Evolutionary conservation across 35 echinoderm and acorn worm species (phyloP).

Genomic region (Ophiothrix spiculata): DNA sequence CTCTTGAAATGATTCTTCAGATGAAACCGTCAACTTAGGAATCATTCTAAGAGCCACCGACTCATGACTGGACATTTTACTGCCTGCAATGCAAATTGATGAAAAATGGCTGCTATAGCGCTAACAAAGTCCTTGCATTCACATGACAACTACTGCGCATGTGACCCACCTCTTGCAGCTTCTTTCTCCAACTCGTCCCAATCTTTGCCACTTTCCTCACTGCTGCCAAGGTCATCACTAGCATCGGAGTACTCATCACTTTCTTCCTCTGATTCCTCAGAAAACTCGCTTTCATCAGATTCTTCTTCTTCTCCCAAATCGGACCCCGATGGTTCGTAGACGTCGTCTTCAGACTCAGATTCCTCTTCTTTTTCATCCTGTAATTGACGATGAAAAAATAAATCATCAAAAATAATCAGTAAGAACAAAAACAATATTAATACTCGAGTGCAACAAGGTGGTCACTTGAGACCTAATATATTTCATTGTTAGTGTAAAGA

Average conservation of each 20-base stretch:
- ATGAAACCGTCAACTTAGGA: too few relatives aligned
- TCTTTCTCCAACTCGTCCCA: conserved; percentile 96
- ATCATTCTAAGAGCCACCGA: too few relatives aligned
- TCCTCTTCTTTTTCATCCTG: conserved; percentile 63
- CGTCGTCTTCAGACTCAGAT: conserved; percentile 71
- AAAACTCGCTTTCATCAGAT: conserved; percentile 57
- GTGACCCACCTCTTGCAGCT: conserved; percentile 80
- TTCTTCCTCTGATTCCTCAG: conserved; percentile 72
- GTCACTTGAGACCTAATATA: too few relatives aligned
- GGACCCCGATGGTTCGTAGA: conserved; percentile 69
- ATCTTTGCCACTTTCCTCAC: conserved; percentile 92
- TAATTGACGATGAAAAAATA: too few relatives aligned
- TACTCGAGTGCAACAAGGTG: too few relatives aligned
- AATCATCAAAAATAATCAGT: neutral
- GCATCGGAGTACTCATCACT: conserved; percentile 61
- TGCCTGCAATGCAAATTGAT: too few relatives aligned
- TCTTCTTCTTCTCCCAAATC: conserved; percentile 47
- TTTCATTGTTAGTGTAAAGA: too few relatives aligned
- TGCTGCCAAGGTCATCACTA: conserved; percentile 67
- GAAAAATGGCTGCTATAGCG: too few relatives aligned
- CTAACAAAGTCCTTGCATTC: too few relatives aligned
- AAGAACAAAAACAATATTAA: neutral
- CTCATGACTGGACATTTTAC: too few relatives aligned
- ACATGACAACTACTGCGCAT: too few relatives aligned
- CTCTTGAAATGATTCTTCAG: too few relatives aligned